Conservation (phyloP, 2,888 invertebrate species). For the Drosophila recens region DNA sequence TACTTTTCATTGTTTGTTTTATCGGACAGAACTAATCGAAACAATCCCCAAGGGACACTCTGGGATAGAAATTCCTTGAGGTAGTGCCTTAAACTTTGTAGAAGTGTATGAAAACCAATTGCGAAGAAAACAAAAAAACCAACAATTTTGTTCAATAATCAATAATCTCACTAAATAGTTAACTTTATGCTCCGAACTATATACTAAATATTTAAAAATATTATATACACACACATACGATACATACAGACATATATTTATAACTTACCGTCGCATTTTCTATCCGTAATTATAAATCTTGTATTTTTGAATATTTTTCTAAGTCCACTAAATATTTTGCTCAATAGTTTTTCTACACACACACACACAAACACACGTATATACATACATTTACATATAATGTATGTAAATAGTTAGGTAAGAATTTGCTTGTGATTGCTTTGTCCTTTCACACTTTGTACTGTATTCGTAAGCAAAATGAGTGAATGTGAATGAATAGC, state of each 20-base stretch:
- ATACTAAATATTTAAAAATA: conserved; percentile 34
- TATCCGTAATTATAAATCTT: conserved; percentile 40
- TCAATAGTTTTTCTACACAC: conserved; percentile 50
- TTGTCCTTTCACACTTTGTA: conserved; percentile 43
- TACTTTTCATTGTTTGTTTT: conserved; percentile 21
- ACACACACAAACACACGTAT: conserved; percentile 31
- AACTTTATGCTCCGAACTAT: conserved; percentile 74
- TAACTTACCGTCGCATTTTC: conserved; percentile 57
- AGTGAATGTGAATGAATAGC: conserved; percentile 18
- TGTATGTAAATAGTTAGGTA: conserved; percentile 32
- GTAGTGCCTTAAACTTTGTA: conserved; percentile 73
- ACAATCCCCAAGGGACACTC: conserved; percentile 62
- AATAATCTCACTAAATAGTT: conserved; percentile 56
- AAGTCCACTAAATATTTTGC: conserved; percentile 45
- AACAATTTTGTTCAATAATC: conserved; percentile 27
- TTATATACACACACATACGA: conserved; percentile 23
- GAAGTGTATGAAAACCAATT: conserved; percentile 39
- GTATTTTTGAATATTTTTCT: conserved; percentile 64
- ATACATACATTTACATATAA: conserved; percentile 20
- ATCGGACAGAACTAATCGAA: conserved; percentile 40
- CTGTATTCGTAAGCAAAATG: conserved; percentile 14
- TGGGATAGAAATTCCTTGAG: conserved; percentile 70
- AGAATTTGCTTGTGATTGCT: conserved; percentile 73
- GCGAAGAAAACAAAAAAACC: conserved; percentile 29
- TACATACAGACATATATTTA: conserved; percentile 39